phyloP scores from a whole-genome alignment of 2,797 vertebrate species.

The Margarornis squamiger region DNA sequence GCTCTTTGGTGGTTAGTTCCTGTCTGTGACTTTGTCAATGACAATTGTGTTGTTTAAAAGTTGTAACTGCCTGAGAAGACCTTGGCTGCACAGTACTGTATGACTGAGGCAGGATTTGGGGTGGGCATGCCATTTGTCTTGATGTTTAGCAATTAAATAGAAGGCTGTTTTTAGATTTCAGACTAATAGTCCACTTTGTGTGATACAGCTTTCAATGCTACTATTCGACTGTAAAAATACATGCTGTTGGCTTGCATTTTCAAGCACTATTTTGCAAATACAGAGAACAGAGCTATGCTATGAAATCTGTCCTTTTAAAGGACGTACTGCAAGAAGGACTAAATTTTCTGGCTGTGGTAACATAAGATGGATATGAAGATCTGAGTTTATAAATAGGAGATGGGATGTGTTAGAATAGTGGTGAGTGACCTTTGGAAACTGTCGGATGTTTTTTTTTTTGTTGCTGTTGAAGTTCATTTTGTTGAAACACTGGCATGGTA shows the following conservation, averaged over 20 bases:
- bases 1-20: neutral
- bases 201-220: neutral
- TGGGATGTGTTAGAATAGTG: conserved; percentile 45
- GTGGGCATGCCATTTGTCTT: neutral
- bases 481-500: neutral
- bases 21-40: neutral
- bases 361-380: conserved; percentile 44
- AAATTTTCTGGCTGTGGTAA: conserved; percentile 36
- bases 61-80: neutral
- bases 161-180: neutral
- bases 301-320: conserved; percentile 5
- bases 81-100: neutral
- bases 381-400: conserved; percentile 58
- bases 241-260: neutral
- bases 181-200: neutral
- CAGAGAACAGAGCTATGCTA: neutral
- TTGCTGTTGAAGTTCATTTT: conserved; percentile 26
- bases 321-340: neutral
- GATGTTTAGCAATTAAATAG: neutral
- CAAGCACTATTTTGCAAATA: neutral
- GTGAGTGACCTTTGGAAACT: conserved; percentile 60
- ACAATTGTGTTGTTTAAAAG: neutral
- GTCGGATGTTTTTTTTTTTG: conserved; percentile 27
- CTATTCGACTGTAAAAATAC: neutral
- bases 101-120: neutral